phyloP scores from a whole-genome alignment of 2,113 vertebrate genomes.

The Myrmecophaga tridactyla region DNA sequence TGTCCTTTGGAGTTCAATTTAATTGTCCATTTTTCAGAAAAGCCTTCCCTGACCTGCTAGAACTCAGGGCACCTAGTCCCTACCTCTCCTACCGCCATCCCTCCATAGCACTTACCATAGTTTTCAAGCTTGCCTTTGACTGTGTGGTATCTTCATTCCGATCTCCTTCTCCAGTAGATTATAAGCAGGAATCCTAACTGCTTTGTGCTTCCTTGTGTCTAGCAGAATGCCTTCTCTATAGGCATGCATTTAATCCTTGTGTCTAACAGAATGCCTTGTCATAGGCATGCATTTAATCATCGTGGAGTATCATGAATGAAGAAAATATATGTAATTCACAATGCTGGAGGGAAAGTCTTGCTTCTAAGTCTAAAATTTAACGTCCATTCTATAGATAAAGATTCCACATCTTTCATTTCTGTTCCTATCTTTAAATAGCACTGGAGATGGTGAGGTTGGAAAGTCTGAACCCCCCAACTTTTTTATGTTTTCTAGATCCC shows the following conservation, averaged over 20 bases:
- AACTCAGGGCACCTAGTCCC: neutral
- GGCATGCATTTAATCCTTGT: neutral
- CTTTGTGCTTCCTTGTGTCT: neutral
- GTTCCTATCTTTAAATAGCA: neutral
- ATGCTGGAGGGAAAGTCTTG: neutral
- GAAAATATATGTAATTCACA: neutral
- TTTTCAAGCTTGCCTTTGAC: neutral
- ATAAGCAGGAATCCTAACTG: neutral
- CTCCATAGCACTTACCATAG: neutral
- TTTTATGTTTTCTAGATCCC: neutral
- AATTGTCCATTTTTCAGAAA: neutral
- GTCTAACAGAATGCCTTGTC: neutral
- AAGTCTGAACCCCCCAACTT: neutral
- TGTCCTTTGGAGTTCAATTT: neutral
- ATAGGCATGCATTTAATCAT: neutral
- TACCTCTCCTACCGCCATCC: neutral
- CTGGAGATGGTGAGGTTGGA: neutral
- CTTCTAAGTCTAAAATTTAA: neutral
- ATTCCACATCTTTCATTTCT: neutral
- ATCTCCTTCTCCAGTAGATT: neutral
- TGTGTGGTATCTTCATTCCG: neutral
- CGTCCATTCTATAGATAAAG: neutral
- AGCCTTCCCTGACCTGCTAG: neutral
- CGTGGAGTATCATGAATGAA: neutral
- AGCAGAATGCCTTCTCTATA: neutral